Evolutionary conservation across 2,888 invertebrate species (phyloP).

Genomic region (Brachycybe producta): DNA sequence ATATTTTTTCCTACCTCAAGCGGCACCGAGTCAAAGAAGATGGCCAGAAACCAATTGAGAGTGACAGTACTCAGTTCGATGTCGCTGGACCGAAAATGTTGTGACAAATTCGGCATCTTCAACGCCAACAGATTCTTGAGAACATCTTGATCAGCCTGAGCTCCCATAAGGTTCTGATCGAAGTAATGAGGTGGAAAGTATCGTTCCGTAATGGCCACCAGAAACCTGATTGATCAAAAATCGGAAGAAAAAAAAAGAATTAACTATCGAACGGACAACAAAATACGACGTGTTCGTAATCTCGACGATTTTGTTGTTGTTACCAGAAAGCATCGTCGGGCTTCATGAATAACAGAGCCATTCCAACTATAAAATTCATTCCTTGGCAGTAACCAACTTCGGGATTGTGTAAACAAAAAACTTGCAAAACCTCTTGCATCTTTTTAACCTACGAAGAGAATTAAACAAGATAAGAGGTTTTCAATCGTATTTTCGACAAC

Average conservation of each 20-base stretch:
- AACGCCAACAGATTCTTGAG: slow-evolving; percentile 37
- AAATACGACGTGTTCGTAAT: slow-evolving; percentile 5
- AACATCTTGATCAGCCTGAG: slow-evolving; percentile 41
- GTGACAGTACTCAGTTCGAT: slow-evolving; percentile 42
- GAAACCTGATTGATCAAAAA: slow-evolving; percentile 33
- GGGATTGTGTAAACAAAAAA: slow-evolving; percentile 41
- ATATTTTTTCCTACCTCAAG: slow-evolving; percentile 38
- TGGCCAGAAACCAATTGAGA: slow-evolving; percentile 42
- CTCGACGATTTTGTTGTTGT: slow-evolving; percentile 13
- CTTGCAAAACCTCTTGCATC: slow-evolving; percentile 39
- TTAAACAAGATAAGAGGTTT: neutral
- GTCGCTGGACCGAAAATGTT: slow-evolving; percentile 37
- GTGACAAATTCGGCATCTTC: slow-evolving; percentile 35
- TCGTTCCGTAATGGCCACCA: slow-evolving; percentile 41
- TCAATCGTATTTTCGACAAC: too few relatives aligned
- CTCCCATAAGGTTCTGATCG: slow-evolving; percentile 39
- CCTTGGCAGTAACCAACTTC: slow-evolving; percentile 42
- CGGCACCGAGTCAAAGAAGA: slow-evolving; percentile 42
- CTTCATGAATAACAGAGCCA: slow-evolving; percentile 39
- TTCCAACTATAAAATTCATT: slow-evolving; percentile 42
- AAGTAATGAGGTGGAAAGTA: slow-evolving; percentile 40
- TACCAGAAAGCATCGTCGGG: slow-evolving; percentile 43
- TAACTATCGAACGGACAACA: neutral
- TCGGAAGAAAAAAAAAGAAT: slow-evolving; percentile 10
- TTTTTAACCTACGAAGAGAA: slow-evolving; percentile 34